phyloP scores from a whole-genome alignment of 2,797 vertebrate species.

The Scolopax bukidnonensis region DNA sequence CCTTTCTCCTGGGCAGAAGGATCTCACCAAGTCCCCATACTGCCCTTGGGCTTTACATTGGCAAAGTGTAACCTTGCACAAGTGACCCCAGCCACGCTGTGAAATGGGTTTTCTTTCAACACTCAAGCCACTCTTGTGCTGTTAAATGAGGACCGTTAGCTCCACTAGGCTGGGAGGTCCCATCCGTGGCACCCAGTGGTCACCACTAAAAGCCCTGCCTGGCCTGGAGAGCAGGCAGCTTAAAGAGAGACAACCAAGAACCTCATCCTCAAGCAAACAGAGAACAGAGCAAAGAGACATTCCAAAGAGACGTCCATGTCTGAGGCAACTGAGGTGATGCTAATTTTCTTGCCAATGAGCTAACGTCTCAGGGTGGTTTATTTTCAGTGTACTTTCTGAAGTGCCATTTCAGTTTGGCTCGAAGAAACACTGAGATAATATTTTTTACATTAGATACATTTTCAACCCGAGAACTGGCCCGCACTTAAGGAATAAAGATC shows the following conservation, averaged over 20 bases:
- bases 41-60: not conserved
- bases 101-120: not conserved
- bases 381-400: constrained; percentile 17
- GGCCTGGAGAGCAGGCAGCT: not conserved
- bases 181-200: not conserved
- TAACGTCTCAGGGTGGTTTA: not conserved
- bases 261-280: not conserved
- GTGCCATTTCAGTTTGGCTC: constrained; percentile 24
- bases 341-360: constrained; percentile 25
- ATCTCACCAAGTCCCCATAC: not conserved
- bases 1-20: too few species aligned
- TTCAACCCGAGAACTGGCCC: not conserved
- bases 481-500: not conserved
- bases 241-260: not conserved
- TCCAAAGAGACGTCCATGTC: not conserved
- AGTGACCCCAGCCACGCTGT: not conserved
- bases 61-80: not conserved
- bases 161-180: not conserved
- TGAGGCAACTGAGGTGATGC: constrained; percentile 19
- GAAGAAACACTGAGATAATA: constrained; percentile 18
- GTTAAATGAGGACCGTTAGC: not conserved
- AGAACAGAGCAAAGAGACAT: not conserved
- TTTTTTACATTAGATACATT: constrained; percentile 1
- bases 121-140: not conserved
- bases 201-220: not conserved